Evolutionary conservation across 2,797 vertebrate species (phyloP).

Genomic region (Anguilla pacifica): DNA sequence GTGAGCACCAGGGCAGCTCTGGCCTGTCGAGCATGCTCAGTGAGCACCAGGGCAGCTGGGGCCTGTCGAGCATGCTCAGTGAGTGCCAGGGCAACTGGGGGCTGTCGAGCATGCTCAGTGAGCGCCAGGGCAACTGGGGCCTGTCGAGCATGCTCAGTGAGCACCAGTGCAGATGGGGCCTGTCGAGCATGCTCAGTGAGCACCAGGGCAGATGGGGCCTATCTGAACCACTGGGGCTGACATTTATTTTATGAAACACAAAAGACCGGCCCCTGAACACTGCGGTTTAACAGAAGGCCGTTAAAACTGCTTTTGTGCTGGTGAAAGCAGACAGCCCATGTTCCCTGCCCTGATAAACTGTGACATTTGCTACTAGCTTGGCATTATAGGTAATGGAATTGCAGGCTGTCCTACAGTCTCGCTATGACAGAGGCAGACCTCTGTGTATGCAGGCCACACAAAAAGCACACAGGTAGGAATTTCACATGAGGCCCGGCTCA

Average conservation of each 20-base stretch:
- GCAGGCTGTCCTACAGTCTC: not conserved
- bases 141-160: conserved; percentile 19
- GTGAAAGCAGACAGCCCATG: not conserved
- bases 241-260: conserved; percentile 28
- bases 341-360: conserved; percentile 7
- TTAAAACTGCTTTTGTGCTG: not conserved
- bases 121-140: conserved; percentile 8
- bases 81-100: conserved; percentile 20
- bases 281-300: conserved; percentile 29
- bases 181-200: not conserved
- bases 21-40: conserved; percentile 6
- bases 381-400: conserved; percentile 20
- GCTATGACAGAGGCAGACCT: not conserved
- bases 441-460: not conserved
- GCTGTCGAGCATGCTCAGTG: conserved; percentile 15
- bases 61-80: conserved; percentile 2
- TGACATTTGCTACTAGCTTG: not conserved
- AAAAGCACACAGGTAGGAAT: not conserved
- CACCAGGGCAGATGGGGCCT: not conserved
- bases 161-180: not conserved
- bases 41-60: conserved; percentile 17
- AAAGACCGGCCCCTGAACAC: conserved; percentile 6
- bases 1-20: conserved; percentile 16
- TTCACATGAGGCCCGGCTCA: not conserved
- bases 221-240: not conserved